Percentiles rank a stretch among this genome's conserved stretches.
Evolutionary conservation across 2,797 vertebrate genomes (phyloP).

Genomic region (Galagoides demidoff): DNA sequence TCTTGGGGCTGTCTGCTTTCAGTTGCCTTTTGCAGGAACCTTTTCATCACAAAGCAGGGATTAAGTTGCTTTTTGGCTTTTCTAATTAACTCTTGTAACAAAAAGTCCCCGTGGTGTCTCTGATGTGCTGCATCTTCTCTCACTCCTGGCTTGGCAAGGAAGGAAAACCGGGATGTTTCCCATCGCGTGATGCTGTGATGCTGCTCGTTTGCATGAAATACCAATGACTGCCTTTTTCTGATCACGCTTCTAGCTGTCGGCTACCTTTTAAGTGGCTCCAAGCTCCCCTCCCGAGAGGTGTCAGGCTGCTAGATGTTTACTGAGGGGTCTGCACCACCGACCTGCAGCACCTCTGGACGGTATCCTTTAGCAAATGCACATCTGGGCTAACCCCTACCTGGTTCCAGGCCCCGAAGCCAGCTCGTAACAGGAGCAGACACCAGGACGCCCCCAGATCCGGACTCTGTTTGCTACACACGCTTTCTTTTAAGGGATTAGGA

Average conservation of each 20-base stretch:
- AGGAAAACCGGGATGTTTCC: not conserved
- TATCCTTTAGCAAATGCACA: not conserved
- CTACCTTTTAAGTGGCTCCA: conserved; percentile 46
- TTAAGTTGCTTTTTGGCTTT: not conserved
- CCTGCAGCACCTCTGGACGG: not conserved
- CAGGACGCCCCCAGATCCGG: not conserved
- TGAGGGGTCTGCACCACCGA: accelerated
- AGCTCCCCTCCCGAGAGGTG: not conserved
- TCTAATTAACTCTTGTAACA: conserved; percentile 38
- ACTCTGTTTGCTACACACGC: not conserved
- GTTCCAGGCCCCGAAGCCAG: not conserved
- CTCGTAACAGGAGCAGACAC: not conserved
- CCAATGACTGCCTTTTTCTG: not conserved
- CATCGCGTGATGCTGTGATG: no score
- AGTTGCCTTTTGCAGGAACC: not conserved
- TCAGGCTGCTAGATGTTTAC: conserved; percentile 8
- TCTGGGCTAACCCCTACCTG: not conserved
- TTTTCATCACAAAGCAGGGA: not conserved
- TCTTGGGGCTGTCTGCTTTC: not conserved
- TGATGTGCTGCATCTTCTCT: not conserved
- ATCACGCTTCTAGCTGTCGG: not conserved
- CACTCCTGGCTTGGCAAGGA: not conserved
- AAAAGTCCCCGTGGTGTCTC: not conserved
- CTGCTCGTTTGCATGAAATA: not conserved
- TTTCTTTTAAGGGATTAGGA: not conserved